Conservation (phyloP, 2,888 invertebrate genomes). For the Sphecodes monilicornis region DNA sequence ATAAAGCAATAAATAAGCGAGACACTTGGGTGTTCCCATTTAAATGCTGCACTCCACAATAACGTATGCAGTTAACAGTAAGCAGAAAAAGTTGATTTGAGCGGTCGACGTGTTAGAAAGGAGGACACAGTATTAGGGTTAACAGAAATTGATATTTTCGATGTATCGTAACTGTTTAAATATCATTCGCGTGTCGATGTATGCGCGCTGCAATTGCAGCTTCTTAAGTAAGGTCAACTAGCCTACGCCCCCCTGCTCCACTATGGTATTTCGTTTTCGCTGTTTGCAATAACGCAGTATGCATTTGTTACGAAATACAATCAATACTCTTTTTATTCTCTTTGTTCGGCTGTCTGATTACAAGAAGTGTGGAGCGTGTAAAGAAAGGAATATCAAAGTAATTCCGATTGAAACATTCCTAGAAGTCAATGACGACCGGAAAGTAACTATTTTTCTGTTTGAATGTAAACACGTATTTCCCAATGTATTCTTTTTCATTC, state of each 20-base stretch:
- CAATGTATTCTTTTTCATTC: neutral
- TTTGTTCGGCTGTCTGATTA: neutral
- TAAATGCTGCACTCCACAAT: neutral
- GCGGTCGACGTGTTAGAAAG: neutral
- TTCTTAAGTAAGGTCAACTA: conserved; percentile 47
- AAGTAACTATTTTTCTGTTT: neutral
- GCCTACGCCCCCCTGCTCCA: conserved; percentile 31
- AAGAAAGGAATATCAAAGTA: neutral
- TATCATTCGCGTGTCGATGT: conserved; percentile 15
- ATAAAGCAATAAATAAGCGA: neutral
- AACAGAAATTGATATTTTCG: neutral
- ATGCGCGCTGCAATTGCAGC: conserved; percentile 11
- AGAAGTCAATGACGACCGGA: neutral
- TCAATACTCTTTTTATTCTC: neutral
- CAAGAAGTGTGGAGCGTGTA: neutral
- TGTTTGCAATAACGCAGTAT: conserved; percentile 11
- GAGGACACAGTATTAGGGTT: neutral
- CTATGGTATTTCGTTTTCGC: conserved; percentile 7
- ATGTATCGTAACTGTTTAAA: conserved; percentile 10
- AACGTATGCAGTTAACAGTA: neutral
- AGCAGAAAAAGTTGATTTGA: neutral
- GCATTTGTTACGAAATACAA: neutral
- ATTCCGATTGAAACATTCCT: neutral
- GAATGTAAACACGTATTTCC: neutral
- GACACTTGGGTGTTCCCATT: neutral